These are phyloP conservation scores for Gymnocypris eckloni DNA, from an alignment of 2,797 vertebrate species.

Conservation along the genomic window DNA sequence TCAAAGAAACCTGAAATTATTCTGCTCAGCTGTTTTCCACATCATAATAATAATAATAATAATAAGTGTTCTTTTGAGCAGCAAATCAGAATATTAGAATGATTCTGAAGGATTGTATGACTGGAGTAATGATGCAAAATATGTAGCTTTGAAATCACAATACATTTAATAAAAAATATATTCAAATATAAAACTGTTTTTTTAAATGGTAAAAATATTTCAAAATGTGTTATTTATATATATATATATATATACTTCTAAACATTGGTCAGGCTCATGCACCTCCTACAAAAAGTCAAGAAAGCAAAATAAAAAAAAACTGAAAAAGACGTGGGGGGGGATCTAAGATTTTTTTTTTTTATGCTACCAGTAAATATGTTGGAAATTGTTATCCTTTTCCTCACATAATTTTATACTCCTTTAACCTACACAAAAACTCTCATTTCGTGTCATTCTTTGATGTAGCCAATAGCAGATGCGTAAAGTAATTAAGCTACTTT, in stretches of 20 bases:
- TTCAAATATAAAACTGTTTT: no score
- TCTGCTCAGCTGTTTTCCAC: no score
- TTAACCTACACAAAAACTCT: neutral
- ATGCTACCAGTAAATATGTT: neutral
- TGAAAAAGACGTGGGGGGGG: neutral
- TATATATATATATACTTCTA: neutral
- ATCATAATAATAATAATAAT: no score
- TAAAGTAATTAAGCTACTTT: conserved; percentile 33
- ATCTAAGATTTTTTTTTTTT: neutral
- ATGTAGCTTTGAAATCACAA: no score
- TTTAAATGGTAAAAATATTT: no score
- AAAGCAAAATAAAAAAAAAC: neutral
- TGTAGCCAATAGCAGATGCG: neutral
- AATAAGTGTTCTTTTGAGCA: no score
- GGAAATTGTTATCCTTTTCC: neutral
- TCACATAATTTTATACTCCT: conserved; percentile 1
- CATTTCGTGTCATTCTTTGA: neutral
- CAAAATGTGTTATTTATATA: no score
- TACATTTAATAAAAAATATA: no score
- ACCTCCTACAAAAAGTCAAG: neutral
- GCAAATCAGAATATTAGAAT: no score
- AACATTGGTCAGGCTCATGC: neutral
- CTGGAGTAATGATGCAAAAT: no score
- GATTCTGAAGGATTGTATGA: no score
- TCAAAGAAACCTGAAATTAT: no score